These are phyloP conservation scores for Sebastes minor DNA, from an alignment of 2,797 vertebrate species.

Conservation along the genomic window DNA sequence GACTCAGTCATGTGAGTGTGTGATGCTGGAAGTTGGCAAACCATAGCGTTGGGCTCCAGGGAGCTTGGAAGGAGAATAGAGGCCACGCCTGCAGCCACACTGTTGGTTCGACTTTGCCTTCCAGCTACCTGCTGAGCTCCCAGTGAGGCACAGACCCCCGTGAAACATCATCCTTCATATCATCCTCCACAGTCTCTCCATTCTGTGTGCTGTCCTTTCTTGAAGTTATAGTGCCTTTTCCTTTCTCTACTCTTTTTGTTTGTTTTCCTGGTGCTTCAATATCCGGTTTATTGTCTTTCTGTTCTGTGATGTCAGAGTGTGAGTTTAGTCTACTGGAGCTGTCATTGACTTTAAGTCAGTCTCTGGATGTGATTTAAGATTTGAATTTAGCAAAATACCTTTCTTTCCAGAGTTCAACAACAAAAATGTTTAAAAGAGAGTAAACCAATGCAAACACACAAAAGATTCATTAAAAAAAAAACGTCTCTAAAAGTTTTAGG, in stretches of 20 bases:
- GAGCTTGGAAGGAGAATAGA: slow-evolving; percentile 12
- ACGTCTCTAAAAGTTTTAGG: not conserved
- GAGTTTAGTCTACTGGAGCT: not conserved
- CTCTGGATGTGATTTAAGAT: not conserved
- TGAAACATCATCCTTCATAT: not conserved
- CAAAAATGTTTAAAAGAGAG: no score
- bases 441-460: not conserved
- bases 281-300: not conserved
- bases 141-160: not conserved
- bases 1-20: slow-evolving; percentile 3
- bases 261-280: not conserved
- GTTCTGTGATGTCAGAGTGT: not conserved
- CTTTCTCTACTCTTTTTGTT: not conserved
- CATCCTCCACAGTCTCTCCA: not conserved
- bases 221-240: not conserved
- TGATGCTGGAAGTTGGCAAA: slow-evolving; percentile 6
- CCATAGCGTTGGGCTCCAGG: not conserved
- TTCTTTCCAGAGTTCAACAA: no score
- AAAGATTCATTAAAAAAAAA: not conserved
- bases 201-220: not conserved
- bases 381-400: no score
- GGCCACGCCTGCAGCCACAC: slow-evolving; percentile 11
- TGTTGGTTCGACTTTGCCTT: not conserved
- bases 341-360: not conserved
- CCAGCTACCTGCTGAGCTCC: slow-evolving; percentile 8